A percentile compares a stretch with the other conserved stretches of the same genome.
Evolutionary conservation across 2,113 vertebrate genomes (phyloP).

Genomic region (Phalacrocorax brasilianus): DNA sequence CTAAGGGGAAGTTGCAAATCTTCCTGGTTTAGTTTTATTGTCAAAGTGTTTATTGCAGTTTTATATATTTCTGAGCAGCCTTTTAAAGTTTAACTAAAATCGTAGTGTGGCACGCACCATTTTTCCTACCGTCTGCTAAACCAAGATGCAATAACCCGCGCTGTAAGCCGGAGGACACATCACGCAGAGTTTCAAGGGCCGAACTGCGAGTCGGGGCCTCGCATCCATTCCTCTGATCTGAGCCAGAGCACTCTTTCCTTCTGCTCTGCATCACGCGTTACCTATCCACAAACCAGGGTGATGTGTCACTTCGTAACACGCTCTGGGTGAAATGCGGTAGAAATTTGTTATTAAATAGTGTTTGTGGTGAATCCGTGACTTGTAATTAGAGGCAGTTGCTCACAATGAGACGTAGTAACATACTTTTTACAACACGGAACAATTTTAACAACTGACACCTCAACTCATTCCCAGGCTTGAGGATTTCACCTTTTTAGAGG

Average conservation of each 20-base stretch:
- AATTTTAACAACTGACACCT: not conserved
- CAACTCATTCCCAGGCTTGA: not conserved
- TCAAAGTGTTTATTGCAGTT: not conserved
- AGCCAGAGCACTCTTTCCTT: not conserved
- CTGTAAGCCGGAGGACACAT: not conserved
- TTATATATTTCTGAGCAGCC: not conserved
- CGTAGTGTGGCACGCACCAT: not conserved
- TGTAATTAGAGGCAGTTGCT: not conserved
- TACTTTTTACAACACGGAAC: not conserved
- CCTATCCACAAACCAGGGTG: not conserved
- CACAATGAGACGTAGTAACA: not conserved
- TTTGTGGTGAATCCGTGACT: not conserved
- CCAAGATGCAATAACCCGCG: not conserved
- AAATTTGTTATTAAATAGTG: not conserved
- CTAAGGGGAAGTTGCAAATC: not conserved
- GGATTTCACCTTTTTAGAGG: not conserved
- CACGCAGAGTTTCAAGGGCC: accelerated
- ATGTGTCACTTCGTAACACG: accelerated
- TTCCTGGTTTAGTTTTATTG: not conserved
- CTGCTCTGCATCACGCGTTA: accelerated
- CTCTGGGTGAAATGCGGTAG: not conserved
- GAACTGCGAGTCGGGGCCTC: not conserved
- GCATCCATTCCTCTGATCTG: not conserved
- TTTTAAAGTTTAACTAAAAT: not conserved
- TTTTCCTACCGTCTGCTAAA: not conserved